These are phyloP conservation scores for Furcula furcula DNA, from an alignment of 2,888 invertebrate genomes.

Conservation along the genomic window DNA sequence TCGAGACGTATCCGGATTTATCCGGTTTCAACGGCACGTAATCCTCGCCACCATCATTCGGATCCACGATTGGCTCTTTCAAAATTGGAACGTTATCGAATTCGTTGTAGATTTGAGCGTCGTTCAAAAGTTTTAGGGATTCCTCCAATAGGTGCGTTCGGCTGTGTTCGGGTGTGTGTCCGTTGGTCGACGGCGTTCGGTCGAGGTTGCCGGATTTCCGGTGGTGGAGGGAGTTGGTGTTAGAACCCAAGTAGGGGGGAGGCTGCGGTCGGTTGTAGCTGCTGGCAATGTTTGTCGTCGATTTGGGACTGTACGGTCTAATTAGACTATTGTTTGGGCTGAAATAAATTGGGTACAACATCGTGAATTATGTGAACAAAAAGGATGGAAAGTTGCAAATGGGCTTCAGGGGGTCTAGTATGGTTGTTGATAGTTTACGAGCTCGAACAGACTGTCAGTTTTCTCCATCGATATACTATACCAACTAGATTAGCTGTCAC, in stretches of 20 bases:
- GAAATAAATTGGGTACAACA: too few relatives aligned
- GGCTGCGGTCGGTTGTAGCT: conserved; percentile 76
- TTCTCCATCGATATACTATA: too few relatives aligned
- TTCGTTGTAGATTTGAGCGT: conserved; percentile 65
- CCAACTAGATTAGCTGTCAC: too few relatives aligned
- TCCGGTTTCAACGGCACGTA: conserved; percentile 56
- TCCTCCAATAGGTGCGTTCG: conserved; percentile 66
- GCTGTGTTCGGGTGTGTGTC: conserved; percentile 59
- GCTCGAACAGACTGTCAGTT: too few relatives aligned
- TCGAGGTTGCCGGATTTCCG: conserved; percentile 50
- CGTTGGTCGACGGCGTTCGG: conserved; percentile 46
- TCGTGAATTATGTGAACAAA: too few relatives aligned
- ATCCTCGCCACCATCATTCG: conserved; percentile 63
- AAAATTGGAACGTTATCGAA: conserved; percentile 46
- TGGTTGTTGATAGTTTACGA: too few relatives aligned
- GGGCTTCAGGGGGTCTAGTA: too few relatives aligned
- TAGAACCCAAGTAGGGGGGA: conserved; percentile 66
- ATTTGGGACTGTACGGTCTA: conserved; percentile 76
- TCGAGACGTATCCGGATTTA: conserved; percentile 26
- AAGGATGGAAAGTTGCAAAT: too few relatives aligned
- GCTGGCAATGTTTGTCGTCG: conserved; percentile 60
- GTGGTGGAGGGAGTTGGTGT: conserved; percentile 61
- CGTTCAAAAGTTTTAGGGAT: conserved; percentile 69
- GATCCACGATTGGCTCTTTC: conserved; percentile 63
- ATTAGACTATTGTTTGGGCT: conserved; percentile 82